Base-by-base conservation (phyloP, 1,140 invertebrate genomes). In the Ericerus pela region DNA sequence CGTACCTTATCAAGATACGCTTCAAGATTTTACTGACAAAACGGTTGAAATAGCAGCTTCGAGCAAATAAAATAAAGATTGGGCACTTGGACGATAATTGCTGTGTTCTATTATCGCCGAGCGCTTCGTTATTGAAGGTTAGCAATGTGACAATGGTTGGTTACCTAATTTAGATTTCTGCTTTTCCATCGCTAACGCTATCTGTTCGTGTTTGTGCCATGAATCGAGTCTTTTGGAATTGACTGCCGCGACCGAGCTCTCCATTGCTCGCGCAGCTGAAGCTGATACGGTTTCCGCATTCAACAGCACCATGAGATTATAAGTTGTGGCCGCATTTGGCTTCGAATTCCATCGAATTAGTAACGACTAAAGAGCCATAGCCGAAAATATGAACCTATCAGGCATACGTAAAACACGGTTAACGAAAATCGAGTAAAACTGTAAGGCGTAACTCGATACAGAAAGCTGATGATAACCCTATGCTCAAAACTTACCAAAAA, bases 191-290 rank as follows among this genome's bases (percentile, higher is more conserved):
- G 79, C 75, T 75, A 80, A 78, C 14, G 36, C 36, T 68, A 80
- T 74, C 67, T 80, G 78, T 70, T 83, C 79, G 68, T 82, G 79
- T 67, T 79, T 79, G 68, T 80, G 80, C 78, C 79, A 81, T 72
- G 77, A 59, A 36, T 64, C 62, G 11, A 60, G 55, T 33, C 61
- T 58, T 51, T 64, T 65, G 14, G 60, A 26, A 55, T 62, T 60
- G 59, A 61, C 62, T 29, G 62, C 56, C 55, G 61, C 63, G 53
- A 62, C 61, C 59, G 62, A 60, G 28, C 58, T 61, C 56, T 66
- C 64, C 64, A 66, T 66, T 22, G 63, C 59, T 59, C 38, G 55
- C 53, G 47, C 31, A 52, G 60, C 60, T 31, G 55, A 29, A 58
- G 53, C 57, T 57, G 61, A 60, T 57, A 55, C 41, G 28, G 61